phyloP scores from a whole-genome alignment of 2,888 invertebrate genomes.

The Cistogaster globosa region DNA sequence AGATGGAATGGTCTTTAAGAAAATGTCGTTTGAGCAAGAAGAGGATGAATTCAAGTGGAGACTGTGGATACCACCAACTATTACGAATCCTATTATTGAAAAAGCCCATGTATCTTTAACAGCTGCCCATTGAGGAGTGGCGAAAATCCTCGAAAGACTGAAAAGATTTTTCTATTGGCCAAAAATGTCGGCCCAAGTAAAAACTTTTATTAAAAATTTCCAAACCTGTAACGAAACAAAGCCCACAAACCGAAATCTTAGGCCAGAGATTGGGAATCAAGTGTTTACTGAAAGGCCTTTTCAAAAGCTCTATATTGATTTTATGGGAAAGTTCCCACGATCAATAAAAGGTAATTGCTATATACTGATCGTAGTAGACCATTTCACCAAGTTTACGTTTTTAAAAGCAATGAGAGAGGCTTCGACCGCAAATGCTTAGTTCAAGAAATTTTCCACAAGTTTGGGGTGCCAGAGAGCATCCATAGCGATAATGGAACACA shows the following conservation, averaged over 20 bases:
- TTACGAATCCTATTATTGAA: no score
- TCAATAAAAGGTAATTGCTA: not conserved
- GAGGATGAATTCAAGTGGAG: not conserved
- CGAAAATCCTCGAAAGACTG: no score
- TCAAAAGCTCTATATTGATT: not conserved
- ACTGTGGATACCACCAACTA: not conserved
- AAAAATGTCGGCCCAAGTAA: not conserved
- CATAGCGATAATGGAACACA: not conserved
- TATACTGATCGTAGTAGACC: not conserved
- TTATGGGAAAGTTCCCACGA: not conserved
- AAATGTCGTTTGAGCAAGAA: not conserved
- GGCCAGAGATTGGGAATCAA: not conserved
- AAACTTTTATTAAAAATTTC: not conserved
- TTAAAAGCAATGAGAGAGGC: no score
- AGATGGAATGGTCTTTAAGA: not conserved
- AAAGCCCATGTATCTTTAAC: no score
- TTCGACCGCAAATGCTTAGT: no score
- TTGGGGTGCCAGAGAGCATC: not conserved
- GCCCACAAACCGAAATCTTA: not conserved
- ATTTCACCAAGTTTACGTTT: no score
- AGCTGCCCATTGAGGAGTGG: no score
- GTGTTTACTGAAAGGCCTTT: not conserved
- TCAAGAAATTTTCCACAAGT: not conserved
- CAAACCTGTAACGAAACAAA: not conserved
- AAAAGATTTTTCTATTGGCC: no score